Evolutionary conservation across 2,888 invertebrate genomes (phyloP), one percentile per base, ranked within the genome.

Genomic region (Ypsolopha sequella): DNA sequence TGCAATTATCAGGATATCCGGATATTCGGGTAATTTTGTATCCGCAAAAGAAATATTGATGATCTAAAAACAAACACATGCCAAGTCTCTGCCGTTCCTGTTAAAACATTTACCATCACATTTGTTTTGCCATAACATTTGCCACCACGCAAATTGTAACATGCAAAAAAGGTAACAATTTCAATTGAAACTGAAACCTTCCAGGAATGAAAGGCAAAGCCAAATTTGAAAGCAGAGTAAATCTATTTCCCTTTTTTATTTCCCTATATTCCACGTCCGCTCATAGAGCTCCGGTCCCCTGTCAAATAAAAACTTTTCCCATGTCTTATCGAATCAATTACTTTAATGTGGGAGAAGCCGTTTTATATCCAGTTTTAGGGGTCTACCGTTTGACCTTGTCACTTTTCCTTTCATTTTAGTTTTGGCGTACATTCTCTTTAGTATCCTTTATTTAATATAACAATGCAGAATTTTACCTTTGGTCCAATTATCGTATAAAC

Each of bases 321-420:
- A 69, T 75, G 74, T 80, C 76, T 77, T 80, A 77, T 78, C 67
- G 74, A 80, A 80, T 80, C 82, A 80, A 80, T 82, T 78, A 80
- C 80, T 73, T 67, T 77, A 76, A 80, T 75, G 69, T 76, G 62
- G 61, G 67, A 65, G 68, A 68, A 73, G 65, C 65, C 63, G 65
- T 45, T 72, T 70, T 68, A 68, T 71, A 61, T 68, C 62, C 66
- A 60, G 62, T 64, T 64, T 66, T 63, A 61, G 61, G 24, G 45
- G 33, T 10, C 45, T 34, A 4, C 24, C 4, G 24, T 24, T 24
- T 24, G 24, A 24, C 24, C 24, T 24, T 24, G 24, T 24, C 24
- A 24, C 24, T 24, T 24, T 24, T 3, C 2, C 24, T 24, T 24
- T 4, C 4, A 24, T 24, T 24, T 24, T 24, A 24, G 24, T 24